Evolutionary conservation across 2,113 vertebrate genomes (phyloP), one percentile per base, ranked within the genome.

Genomic region (Alces alces): DNA sequence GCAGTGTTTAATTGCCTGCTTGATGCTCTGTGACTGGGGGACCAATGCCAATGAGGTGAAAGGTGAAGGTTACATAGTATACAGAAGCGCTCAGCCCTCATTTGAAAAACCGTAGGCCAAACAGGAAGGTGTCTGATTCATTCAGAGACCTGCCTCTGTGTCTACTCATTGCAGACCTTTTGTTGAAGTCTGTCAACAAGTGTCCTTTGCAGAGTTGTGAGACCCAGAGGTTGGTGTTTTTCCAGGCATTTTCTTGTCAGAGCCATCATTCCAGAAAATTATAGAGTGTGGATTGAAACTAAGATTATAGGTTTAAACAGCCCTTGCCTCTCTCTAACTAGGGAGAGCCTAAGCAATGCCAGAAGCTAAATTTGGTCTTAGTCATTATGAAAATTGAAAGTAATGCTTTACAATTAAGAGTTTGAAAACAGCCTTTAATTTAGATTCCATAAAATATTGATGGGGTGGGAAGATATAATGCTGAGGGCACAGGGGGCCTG

Each of bases 271-370:
- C 92, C 39, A 54, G 50, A 93, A 98, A 97, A 97, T 98, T 97
- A 96, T 30, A 97, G 89, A 61, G 76, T 94, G 25, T 91, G 45
- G 39, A 92, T 57, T 92, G 96, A 98, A 97, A 97, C 64, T 93
- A 95, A 96, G 96, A 98, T 98, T 97, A 98, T 97, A 98, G 96
- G 85, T 96, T 97, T 97, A 97, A 95, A 87, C 84, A 97, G 45
- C 43, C n/a, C 43, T 96, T 6, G 12, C 39, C 16, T 89, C 30
- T 93, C 33, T 95, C 39, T 64, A 78, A 86, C 78, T 96, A 91
- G 57, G 83, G 92, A 92, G 60, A 96, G 89, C 57, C 91, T 96
- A 93, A 97, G 92, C 80, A 94, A 85, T 86, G 92, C 64, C 55
- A 92, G 76, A 50, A 96, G 90, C 80, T 97, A 98, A 96, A 97